Percentiles rank a stretch among this genome's conserved stretches.
These are phyloP conservation scores for Drosophila athabasca DNA, from an alignment of 1,140 invertebrate species.

Conservation along the genomic window DNA sequence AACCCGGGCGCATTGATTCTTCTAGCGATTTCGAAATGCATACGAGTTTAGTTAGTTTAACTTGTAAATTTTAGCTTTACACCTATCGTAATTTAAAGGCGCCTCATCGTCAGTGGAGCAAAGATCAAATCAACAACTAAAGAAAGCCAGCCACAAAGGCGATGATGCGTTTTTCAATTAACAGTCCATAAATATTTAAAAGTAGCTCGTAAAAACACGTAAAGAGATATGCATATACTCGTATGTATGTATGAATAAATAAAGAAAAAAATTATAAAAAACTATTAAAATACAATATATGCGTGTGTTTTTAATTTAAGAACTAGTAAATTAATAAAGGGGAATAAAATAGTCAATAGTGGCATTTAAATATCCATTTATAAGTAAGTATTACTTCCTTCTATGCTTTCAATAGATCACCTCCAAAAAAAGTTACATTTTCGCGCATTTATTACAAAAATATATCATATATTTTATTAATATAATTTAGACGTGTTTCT, in stretches of 20 bases:
- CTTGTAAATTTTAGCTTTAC: conserved; percentile 82
- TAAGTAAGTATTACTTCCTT: too few species aligned
- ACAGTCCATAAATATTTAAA: conserved; percentile 81
- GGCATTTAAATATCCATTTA: too few species aligned
- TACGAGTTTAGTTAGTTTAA: conserved; percentile 77
- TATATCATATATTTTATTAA: conserved; percentile 28
- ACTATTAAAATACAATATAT: conserved; percentile 5
- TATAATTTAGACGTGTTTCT: conserved; percentile 6
- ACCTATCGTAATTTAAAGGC: conserved; percentile 67
- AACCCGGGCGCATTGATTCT: conserved; percentile 51
- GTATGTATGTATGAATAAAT: conserved; percentile 50
- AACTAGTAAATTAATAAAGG: background rate
- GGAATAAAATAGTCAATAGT: background rate
- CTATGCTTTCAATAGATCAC: background rate
- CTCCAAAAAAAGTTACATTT: conserved; percentile 20
- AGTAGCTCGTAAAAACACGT: conserved; percentile 69
- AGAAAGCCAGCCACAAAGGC: conserved; percentile 16
- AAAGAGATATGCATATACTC: conserved; percentile 62
- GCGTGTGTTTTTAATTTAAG: background rate
- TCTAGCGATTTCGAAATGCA: conserved; percentile 71
- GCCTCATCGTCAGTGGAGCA: conserved; percentile 11
- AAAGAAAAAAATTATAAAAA: conserved; percentile 65
- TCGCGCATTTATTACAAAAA: conserved; percentile 19
- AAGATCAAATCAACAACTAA: conserved; percentile 6
- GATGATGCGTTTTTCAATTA: conserved; percentile 63